Conservation (phyloP, 1,140 invertebrate genomes). For the Pteromalus puparum region DNA sequence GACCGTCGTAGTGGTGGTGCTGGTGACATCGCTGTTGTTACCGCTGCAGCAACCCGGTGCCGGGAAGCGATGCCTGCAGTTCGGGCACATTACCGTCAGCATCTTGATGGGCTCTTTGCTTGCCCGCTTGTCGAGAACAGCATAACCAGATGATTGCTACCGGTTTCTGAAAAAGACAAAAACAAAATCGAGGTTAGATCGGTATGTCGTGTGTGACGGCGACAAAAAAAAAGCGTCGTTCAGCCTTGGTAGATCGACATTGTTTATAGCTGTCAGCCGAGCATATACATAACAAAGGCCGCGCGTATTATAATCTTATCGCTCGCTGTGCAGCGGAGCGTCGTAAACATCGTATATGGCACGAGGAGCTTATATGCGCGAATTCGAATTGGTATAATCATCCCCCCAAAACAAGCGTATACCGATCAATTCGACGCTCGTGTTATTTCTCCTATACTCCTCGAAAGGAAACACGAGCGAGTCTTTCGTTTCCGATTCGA, state of each 20-base stretch:
- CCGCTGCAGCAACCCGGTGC: slow-evolving; percentile 62
- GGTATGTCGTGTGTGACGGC: background rate
- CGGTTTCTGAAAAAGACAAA: background rate
- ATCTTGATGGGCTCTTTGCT: slow-evolving; percentile 52
- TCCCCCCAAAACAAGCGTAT: background rate
- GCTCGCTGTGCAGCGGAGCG: background rate
- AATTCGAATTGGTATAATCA: background rate
- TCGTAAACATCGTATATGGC: background rate
- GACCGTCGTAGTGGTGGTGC: background rate
- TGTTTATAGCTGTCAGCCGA: too few species aligned
- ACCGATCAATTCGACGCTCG: background rate
- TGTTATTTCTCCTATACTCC: background rate
- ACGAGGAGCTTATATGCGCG: too few species aligned
- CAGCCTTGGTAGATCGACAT: background rate
- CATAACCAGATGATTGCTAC: slow-evolving; percentile 33
- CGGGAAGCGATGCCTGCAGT: slow-evolving; percentile 79
- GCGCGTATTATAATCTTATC: background rate
- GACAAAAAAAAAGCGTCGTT: background rate
- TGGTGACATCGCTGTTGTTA: background rate
- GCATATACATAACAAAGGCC: background rate
- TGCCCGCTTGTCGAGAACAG: slow-evolving; percentile 13
- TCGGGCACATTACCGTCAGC: slow-evolving; percentile 78
- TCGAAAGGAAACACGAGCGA: slow-evolving; percentile 37
- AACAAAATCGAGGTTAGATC: background rate
- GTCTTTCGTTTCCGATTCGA: slow-evolving; percentile 35